Evolutionary conservation across 1,140 invertebrate species (phyloP), one percentile per base, ranked within the genome.

Genomic region (Panagrolaimus sp.): DNA sequence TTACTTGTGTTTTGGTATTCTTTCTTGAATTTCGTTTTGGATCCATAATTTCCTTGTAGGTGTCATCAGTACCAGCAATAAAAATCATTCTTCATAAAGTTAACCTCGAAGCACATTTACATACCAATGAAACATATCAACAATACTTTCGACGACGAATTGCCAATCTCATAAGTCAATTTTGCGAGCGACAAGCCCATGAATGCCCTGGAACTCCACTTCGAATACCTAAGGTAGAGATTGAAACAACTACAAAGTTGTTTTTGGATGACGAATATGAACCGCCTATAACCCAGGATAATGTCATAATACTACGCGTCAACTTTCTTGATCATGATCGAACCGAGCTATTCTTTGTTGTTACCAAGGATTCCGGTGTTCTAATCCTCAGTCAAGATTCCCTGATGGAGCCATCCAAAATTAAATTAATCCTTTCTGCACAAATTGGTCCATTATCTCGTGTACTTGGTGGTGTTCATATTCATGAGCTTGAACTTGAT

Each of bases 81-180:
- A 73, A 71, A 43, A 79, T 82, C 46, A 48, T 73, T 43, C 62
- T 81, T 45, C 74, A 77, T 43, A 70, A 82, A 67, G 71, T 83
- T 7, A 78, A 82, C 43, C 65, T 83, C 17, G 70, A 72, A 43
- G 77, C 78, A 2, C 52, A 48, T 44, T 67, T 83, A 17, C 66
- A 58, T 58, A 82, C 78, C 10, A 76, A 73, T 43, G 80, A 82
- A 55, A 70, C 78, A 9, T 83, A 82, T 68, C 80, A 82, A 67
- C 67, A 76, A 47, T 82, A 82, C 65, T 83, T 82, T 68, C 83
- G 82, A 32, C 46, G 81, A 71, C 63, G 80, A 48, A 75, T 82
- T n/a, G 73, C 80, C 10, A 64, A 72, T 17, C 69, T 83, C 12
- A 55, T 82, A 12, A 79, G 78, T 26, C 67, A 70, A 28, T 83